These are phyloP conservation scores for Drosophila anceps DNA, from an alignment of 2,888 invertebrate genomes.

Conservation along the genomic window DNA sequence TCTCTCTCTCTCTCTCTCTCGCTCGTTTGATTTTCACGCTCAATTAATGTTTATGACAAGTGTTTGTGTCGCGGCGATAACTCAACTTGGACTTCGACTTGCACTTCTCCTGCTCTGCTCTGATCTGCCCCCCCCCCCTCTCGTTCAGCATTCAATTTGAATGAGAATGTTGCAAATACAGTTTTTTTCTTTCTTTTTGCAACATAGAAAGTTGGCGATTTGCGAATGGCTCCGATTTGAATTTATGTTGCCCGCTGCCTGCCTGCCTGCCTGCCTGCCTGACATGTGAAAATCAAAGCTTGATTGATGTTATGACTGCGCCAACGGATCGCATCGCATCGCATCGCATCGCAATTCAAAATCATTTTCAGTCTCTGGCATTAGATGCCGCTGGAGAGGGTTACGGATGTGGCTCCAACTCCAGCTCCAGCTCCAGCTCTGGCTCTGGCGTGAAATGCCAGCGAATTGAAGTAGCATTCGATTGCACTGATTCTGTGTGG, in stretches of 20 bases:
- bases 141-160: conserved; percentile 31
- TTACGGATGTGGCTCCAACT: background rate
- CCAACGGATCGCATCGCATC: conserved; percentile 45
- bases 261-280: conserved; percentile 62
- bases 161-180: conserved; percentile 66
- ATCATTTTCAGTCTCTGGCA: background rate
- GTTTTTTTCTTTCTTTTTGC: conserved; percentile 1
- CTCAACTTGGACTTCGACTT: conserved; percentile 50
- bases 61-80: conserved; percentile 77
- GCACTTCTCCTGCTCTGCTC: conserved; percentile 14
- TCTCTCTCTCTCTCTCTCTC: background rate
- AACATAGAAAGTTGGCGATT: conserved; percentile 59
- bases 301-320: conserved; percentile 78
- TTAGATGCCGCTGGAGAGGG: background rate
- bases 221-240: conserved; percentile 65
- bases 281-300: conserved; percentile 81
- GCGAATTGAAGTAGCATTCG: conserved; percentile 24
- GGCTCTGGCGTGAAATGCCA: conserved; percentile 14
- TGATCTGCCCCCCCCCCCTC: background rate
- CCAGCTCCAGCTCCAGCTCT: background rate
- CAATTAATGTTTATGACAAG: conserved; percentile 81
- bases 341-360: conserved; percentile 20
- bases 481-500: conserved; percentile 8
- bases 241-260: conserved; percentile 64
- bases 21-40: conserved; percentile 59